Conservation (phyloP, 2,113 vertebrate genomes). For the Saccopteryx leptura region DNA sequence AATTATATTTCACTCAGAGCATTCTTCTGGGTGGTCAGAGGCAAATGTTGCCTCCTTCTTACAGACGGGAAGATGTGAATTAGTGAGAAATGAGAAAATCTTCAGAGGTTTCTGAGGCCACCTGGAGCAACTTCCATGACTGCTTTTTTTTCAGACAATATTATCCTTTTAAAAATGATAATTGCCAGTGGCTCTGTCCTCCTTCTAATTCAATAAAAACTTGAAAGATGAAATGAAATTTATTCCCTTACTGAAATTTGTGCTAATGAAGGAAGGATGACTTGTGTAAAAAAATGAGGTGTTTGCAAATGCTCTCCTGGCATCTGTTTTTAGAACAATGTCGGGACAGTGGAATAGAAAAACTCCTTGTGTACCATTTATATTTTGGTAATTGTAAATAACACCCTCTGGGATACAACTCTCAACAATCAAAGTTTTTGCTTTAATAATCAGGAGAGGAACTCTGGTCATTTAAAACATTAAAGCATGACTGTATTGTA, state of each 20-base stretch:
- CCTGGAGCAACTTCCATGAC: background rate
- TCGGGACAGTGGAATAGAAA: background rate
- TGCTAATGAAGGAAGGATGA: background rate
- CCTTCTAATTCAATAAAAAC: background rate
- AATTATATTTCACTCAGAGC: slow-evolving; percentile 22
- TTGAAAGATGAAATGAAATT: background rate
- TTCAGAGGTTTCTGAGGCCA: background rate
- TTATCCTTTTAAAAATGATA: background rate
- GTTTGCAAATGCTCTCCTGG: background rate
- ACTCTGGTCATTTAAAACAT: background rate
- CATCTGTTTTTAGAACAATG: background rate
- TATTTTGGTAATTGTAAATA: background rate
- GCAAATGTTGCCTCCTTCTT: background rate
- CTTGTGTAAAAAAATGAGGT: background rate
- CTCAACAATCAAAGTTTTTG: background rate
- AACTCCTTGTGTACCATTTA: background rate
- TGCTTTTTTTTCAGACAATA: background rate
- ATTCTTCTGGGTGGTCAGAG: slow-evolving; percentile 26
- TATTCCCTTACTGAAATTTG: background rate
- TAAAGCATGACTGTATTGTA: background rate
- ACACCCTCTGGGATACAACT: background rate
- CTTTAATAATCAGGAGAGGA: background rate
- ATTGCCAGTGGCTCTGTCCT: background rate
- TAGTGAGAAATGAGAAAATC: background rate
- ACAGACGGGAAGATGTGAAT: background rate